Evolutionary conservation across 2,888 invertebrate species (phyloP), one percentile per base, ranked within the genome.

Genomic region (Parnassius orleans): DNA sequence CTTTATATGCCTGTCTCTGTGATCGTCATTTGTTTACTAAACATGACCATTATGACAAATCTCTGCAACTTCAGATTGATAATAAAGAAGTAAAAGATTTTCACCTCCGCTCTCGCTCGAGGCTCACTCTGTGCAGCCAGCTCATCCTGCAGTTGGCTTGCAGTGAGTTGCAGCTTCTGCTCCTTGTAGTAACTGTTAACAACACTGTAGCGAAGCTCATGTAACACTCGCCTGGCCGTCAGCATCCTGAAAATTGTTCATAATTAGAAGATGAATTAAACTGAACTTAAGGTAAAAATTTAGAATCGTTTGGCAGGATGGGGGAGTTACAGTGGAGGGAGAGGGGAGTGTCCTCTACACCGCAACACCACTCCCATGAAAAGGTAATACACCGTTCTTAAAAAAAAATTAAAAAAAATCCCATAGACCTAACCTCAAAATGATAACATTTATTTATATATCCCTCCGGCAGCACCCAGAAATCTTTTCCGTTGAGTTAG

Each of bases 101-200:
- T 43, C 10, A 90, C 91, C 79, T 88, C 83, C 12, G 80, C 74
- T 66, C 82, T 81, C 0, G 84, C 83, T 50, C 83, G 72, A 0
- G 86, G 85, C 48, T 88, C 88, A 12, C 69, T 74, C 68, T 86
- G 86, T 0, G 73, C 73, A 0, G 83, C 80, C 1, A 87, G 74
- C 64, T 91, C 88, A 61, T 87, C 87, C 14, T 83, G 81, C 0
- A 86, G 66, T 65, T 85, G 85, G 0, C 76, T 75, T 0, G 73
- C 69, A 2, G 73, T 74, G 9, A 87, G 74, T 61, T 84, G 80
- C 50, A 90, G 71, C 63, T 82, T 81, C 71, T 86, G 84, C 3
- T 87, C 84, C 1, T 76, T 74, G 72, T 86, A 92, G 74, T 86
- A 92, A 14, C 72, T 78, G 58, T 74, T 82, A 10, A 92, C 90